Percentiles rank a stretch among this genome's conserved stretches.
phyloP scores from a whole-genome alignment of 2,113 vertebrate genomes.

The Climacteris rufus region DNA sequence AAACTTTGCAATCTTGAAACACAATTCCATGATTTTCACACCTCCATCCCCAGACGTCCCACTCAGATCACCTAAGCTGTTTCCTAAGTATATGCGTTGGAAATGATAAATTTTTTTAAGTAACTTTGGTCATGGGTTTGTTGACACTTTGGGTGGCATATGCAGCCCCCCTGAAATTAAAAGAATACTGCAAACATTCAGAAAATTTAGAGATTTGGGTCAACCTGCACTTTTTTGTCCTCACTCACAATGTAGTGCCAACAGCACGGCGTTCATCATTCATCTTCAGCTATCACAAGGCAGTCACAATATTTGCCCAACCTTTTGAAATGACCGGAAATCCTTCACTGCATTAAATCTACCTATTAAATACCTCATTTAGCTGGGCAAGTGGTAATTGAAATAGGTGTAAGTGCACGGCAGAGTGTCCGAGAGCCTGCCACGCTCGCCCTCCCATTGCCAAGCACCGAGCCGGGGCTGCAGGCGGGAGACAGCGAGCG shows the following conservation, averaged over 20 bases:
- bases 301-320: background rate
- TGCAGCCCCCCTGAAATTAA: background rate
- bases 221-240: background rate
- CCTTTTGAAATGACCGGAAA: background rate
- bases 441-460: rapidly evolving
- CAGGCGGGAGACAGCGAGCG: background rate
- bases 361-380: rapidly evolving
- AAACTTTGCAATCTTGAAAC: background rate
- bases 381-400: background rate
- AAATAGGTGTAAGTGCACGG: rapidly evolving
- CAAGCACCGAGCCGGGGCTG: background rate
- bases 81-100: background rate
- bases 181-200: background rate
- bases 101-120: background rate
- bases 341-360: background rate
- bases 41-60: background rate
- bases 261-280: background rate
- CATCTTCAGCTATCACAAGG: background rate
- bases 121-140: background rate
- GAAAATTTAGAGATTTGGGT: background rate
- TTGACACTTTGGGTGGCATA: background rate
- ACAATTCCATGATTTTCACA: background rate
- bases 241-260: background rate
- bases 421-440: background rate
- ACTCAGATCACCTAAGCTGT: background rate